Evolutionary conservation across 2,797 vertebrate species (phyloP).

Genomic region (Girardinus metallicus): DNA sequence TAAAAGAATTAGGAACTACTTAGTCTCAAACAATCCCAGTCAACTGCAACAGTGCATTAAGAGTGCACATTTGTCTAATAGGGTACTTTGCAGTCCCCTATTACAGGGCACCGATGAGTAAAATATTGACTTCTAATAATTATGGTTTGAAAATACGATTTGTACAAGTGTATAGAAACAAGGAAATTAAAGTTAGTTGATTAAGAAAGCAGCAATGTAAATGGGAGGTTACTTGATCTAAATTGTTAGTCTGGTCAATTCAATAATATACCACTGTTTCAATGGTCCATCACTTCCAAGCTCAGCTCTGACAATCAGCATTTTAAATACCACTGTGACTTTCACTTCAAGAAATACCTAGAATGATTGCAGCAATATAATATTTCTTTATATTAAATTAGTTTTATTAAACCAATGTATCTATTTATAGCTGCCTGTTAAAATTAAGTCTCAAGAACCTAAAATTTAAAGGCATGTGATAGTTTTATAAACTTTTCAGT

Average conservation of each 20-base stretch:
- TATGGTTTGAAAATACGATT: constrained; percentile 55
- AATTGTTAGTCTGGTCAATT: constrained; percentile 58
- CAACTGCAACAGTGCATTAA: constrained; percentile 45
- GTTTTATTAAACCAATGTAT: not conserved
- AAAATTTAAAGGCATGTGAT: not conserved
- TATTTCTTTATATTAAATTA: constrained; percentile 3
- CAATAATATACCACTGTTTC: constrained; percentile 33
- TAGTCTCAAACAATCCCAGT: constrained; percentile 37
- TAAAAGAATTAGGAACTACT: constrained; percentile 47
- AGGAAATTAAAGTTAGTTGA: constrained; percentile 27
- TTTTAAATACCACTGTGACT: constrained; percentile 10
- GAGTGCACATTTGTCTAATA: constrained; percentile 59
- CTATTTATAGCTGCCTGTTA: not conserved
- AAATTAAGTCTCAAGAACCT: not conserved
- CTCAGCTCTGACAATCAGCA: constrained; percentile 14
- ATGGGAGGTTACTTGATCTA: constrained; percentile 34
- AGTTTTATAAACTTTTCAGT: not conserved
- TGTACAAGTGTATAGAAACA: constrained; percentile 48
- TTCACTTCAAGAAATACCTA: constrained; percentile 21
- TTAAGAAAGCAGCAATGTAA: constrained; percentile 22
- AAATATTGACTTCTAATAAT: constrained; percentile 66
- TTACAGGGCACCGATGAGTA: constrained; percentile 53
- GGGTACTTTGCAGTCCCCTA: constrained; percentile 35
- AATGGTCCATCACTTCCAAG: constrained; percentile 36
- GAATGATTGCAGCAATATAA: not conserved